A percentile compares a stretch with the other conserved stretches of the same genome.
These are phyloP conservation scores for Drosophila seguyi DNA, from an alignment of 1,140 invertebrate genomes.

Conservation along the genomic window DNA sequence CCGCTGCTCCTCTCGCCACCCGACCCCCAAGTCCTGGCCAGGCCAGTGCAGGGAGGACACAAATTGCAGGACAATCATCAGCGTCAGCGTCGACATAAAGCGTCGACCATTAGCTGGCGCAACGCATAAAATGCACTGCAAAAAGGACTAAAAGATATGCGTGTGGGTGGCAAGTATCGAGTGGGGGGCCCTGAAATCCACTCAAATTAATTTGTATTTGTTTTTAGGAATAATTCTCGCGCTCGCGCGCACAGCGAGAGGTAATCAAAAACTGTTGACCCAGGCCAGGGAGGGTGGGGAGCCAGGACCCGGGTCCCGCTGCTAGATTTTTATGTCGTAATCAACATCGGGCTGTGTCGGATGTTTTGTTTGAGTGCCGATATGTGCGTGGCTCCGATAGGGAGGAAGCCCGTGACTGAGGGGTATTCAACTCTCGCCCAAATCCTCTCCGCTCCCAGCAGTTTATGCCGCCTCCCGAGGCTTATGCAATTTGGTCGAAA, in stretches of 20 bases:
- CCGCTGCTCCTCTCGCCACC: not conserved
- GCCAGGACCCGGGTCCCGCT: slow-evolving; percentile 50
- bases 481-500: slow-evolving; percentile 60
- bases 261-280: slow-evolving; percentile 77
- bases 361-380: slow-evolving; percentile 71
- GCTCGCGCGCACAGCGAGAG: slow-evolving; percentile 31
- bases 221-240: slow-evolving; percentile 77
- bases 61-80: slow-evolving; percentile 80
- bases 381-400: slow-evolving; percentile 62
- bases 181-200: slow-evolving; percentile 62
- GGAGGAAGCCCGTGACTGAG: slow-evolving; percentile 37
- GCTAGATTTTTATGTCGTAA: slow-evolving; percentile 78
- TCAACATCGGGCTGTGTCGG: slow-evolving; percentile 78
- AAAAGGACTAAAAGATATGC: slow-evolving; percentile 67
- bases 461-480: slow-evolving; percentile 55
- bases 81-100: slow-evolving; percentile 32
- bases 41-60: slow-evolving; percentile 54
- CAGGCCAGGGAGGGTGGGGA: slow-evolving; percentile 32
- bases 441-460: slow-evolving; percentile 24
- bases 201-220: slow-evolving; percentile 82
- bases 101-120: slow-evolving; percentile 56
- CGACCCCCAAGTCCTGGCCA: slow-evolving; percentile 20
- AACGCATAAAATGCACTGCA: slow-evolving; percentile 70
- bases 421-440: slow-evolving; percentile 52
- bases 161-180: slow-evolving; percentile 2